phyloP scores from a whole-genome alignment of 1,140 invertebrate species.

The Drosophila busckii region DNA sequence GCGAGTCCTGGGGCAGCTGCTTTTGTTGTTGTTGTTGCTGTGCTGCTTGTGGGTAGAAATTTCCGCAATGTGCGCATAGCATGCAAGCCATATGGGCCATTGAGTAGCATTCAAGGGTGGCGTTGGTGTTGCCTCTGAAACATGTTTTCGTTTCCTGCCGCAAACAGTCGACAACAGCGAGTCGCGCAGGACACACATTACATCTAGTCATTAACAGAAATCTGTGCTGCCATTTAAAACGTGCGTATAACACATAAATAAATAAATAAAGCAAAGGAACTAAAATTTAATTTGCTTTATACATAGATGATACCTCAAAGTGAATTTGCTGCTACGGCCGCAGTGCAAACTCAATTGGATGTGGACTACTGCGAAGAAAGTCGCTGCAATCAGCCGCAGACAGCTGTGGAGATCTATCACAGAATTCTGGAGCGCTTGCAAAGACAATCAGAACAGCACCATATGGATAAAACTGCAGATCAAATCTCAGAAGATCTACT shows the following conservation, averaged over 20 bases:
- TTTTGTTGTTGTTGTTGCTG: slow-evolving; percentile 24
- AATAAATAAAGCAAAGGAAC: background rate
- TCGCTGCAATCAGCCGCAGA: slow-evolving; percentile 32
- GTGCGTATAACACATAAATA: slow-evolving; percentile 3
- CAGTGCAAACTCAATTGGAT: background rate
- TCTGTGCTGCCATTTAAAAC: slow-evolving; percentile 28
- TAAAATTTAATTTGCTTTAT: background rate
- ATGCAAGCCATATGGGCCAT: slow-evolving; percentile 47
- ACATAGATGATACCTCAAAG: slow-evolving; percentile 47
- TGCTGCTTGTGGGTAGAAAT: slow-evolving; percentile 52
- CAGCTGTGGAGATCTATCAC: slow-evolving; percentile 40
- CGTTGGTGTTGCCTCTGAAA: too few relatives aligned
- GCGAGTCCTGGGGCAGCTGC: slow-evolving; percentile 7
- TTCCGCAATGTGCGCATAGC: slow-evolving; percentile 68
- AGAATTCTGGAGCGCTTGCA: slow-evolving; percentile 35
- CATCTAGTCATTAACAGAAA: slow-evolving; percentile 47
- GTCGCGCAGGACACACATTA: slow-evolving; percentile 45
- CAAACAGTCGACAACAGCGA: slow-evolving; percentile 38
- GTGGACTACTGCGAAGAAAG: slow-evolving; percentile 38
- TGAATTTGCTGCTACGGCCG: slow-evolving; percentile 9
- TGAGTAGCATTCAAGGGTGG: slow-evolving; percentile 21
- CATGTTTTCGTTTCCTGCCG: slow-evolving; percentile 42
- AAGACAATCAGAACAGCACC: background rate
- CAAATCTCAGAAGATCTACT: slow-evolving; percentile 1
- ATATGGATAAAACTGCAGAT: background rate